phyloP scores from a whole-genome alignment of 30 jellyfish, hydroid and myxozoan species.

The Cassiopea xamachana region DNA sequence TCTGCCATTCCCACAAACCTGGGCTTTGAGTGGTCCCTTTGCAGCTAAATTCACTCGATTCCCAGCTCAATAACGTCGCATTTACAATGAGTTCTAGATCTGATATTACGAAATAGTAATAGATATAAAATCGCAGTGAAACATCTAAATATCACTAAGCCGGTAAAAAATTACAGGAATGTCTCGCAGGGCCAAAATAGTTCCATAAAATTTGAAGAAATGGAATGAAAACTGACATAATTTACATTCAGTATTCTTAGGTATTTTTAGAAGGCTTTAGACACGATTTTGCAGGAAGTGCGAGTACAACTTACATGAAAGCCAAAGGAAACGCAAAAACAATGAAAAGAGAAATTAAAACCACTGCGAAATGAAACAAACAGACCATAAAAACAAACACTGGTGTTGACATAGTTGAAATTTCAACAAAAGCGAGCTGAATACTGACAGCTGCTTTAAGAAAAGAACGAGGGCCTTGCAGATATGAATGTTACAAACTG shows the following conservation, averaged over 20 bases:
- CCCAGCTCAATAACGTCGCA: neutral
- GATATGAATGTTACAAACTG: neutral
- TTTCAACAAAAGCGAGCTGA: slow-evolving; percentile 19
- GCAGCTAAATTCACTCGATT: neutral
- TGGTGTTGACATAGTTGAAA: slow-evolving; percentile 14
- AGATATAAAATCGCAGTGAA: neutral
- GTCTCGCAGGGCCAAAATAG: neutral
- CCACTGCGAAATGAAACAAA: slow-evolving; percentile 6
- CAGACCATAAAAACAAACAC: slow-evolving; percentile 48
- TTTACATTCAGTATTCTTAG: neutral
- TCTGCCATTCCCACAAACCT: slow-evolving; percentile 1
- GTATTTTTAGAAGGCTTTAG: neutral
- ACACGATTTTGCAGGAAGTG: neutral
- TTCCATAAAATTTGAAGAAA: neutral
- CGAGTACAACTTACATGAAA: neutral
- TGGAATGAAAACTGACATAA: neutral
- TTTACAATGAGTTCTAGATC: neutral
- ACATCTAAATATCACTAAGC: neutral
- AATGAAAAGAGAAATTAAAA: slow-evolving; percentile 1
- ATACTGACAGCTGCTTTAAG: neutral
- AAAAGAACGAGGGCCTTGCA: slow-evolving; percentile 7
- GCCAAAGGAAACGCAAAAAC: slow-evolving; percentile 30
- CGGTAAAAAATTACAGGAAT: neutral
- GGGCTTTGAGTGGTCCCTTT: neutral
- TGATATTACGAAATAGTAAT: neutral